These are phyloP conservation scores for Tinea pellionella DNA, from an alignment of 2,888 invertebrate genomes.

Conservation along the genomic window DNA sequence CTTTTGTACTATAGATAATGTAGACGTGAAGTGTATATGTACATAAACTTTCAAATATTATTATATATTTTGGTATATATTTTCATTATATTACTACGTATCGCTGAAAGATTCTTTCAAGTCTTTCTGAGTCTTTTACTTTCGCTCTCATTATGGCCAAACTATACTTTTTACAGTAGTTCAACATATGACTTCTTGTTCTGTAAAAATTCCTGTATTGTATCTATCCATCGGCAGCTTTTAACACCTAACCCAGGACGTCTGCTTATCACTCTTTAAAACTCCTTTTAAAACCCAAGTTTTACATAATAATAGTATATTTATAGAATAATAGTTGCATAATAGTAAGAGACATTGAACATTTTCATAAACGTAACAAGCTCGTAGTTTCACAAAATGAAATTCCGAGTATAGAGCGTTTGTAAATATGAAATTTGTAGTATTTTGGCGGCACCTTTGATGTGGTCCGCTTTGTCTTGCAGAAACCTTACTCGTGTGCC, in stretches of 20 bases:
- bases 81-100: no score
- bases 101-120: no score
- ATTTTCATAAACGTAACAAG: background rate
- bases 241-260: no score
- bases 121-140: no score
- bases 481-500: background rate
- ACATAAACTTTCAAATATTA: background rate
- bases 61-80: no score
- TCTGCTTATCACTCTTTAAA: no score
- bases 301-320: background rate
- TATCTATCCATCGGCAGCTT: no score
- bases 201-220: no score
- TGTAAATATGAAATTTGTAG: constrained; percentile 13
- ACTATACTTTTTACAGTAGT: no score
- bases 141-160: no score
- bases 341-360: background rate
- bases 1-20: background rate
- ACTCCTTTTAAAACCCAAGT: no score
- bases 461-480: constrained; percentile 8
- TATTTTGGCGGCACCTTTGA: constrained; percentile 9
- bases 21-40: background rate
- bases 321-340: background rate
- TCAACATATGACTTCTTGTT: no score
- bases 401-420: constrained; percentile 5
- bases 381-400: constrained; percentile 8